These are phyloP conservation scores for Dendropsophus ebraccatus DNA, from an alignment of 2,113 vertebrate genomes.

Conservation along the genomic window DNA sequence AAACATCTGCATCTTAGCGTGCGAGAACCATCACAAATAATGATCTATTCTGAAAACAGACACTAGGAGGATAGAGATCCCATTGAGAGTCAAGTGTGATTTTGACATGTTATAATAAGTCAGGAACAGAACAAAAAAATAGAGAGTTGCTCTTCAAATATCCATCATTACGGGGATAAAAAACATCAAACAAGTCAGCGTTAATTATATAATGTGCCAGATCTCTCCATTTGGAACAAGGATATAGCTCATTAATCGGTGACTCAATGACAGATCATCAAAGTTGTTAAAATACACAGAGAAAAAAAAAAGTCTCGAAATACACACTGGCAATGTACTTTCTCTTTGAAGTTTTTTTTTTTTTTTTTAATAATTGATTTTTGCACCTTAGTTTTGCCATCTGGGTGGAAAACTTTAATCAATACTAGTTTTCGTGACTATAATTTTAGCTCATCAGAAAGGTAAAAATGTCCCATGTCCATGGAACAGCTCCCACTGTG, in stretches of 20 bases:
- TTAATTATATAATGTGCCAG: slow-evolving; percentile 53
- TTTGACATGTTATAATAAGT: slow-evolving; percentile 36
- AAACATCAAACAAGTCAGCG: slow-evolving; percentile 51
- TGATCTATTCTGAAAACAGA: slow-evolving; percentile 11
- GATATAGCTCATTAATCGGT: slow-evolving; percentile 52
- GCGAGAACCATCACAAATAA: slow-evolving; percentile 15
- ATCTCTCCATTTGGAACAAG: slow-evolving; percentile 39
- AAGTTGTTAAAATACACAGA: slow-evolving; percentile 25
- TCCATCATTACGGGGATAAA: slow-evolving; percentile 29
- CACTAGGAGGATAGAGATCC: background rate
- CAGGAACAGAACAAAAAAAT: slow-evolving; percentile 49
- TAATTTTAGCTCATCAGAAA: too few relatives aligned
- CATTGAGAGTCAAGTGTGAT: slow-evolving; percentile 15
- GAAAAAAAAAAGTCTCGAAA: background rate
- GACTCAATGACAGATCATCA: slow-evolving; percentile 53
- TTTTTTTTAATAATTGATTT: slow-evolving; percentile 16
- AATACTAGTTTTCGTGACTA: background rate
- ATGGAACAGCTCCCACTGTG: too few relatives aligned
- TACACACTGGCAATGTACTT: background rate
- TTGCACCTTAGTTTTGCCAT: background rate
- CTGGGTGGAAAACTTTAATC: background rate
- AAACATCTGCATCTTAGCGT: slow-evolving; percentile 38
- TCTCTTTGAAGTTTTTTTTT: slow-evolving; percentile 26
- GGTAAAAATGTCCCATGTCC: too few relatives aligned
- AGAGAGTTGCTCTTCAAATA: slow-evolving; percentile 48